These are phyloP conservation scores for Threskiornis aethiopicus DNA, from an alignment of 2,797 vertebrate species.

Conservation along the genomic window DNA sequence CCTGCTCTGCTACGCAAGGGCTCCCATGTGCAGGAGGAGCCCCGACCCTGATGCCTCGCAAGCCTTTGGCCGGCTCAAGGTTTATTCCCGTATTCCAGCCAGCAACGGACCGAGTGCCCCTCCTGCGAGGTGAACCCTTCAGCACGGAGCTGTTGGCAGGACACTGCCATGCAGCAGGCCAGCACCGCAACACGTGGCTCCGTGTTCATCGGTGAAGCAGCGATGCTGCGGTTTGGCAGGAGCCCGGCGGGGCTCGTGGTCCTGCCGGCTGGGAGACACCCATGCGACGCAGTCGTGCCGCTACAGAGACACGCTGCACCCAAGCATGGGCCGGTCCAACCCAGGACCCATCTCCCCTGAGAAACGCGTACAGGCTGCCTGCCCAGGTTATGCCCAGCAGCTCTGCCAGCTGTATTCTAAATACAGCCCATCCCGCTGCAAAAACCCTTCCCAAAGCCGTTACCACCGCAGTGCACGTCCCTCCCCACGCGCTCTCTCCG, in stretches of 20 bases:
- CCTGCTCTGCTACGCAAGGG: not conserved
- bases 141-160: not conserved
- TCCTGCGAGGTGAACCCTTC: not conserved
- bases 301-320: not conserved
- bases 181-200: rapidly evolving
- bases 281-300: rapidly evolving
- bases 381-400: not conserved
- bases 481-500: not conserved
- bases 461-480: rapidly evolving
- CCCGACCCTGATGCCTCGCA: rapidly evolving
- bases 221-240: not conserved
- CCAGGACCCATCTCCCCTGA: not conserved
- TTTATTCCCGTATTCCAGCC: not conserved
- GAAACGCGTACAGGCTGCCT: not conserved
- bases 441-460: not conserved
- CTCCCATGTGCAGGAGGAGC: not conserved
- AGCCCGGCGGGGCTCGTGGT: not conserved
- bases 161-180: not conserved
- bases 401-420: not conserved
- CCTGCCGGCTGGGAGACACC: not conserved
- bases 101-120: rapidly evolving
- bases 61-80: not conserved
- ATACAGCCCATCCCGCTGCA: not conserved
- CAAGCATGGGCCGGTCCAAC: not conserved
- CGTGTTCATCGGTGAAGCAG: rapidly evolving